Conservation (phyloP, 1,140 invertebrate species). For the Babylonia areolata region DNA sequence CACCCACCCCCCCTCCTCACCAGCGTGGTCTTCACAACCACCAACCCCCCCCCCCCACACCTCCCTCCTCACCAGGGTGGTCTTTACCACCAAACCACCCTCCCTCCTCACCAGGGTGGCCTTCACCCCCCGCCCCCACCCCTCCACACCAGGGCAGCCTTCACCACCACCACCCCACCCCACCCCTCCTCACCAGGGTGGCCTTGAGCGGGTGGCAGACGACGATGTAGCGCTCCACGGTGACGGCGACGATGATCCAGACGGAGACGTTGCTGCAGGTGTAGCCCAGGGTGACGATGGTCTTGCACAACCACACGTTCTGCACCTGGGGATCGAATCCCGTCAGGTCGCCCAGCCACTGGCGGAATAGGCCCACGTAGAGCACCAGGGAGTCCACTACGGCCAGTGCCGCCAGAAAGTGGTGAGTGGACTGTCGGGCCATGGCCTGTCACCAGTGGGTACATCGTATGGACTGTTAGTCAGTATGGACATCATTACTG, state of each 20-base stretch:
- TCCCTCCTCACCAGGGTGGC: too few relatives aligned
- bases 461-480: too few relatives aligned
- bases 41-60: not conserved
- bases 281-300: constrained; percentile 65
- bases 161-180: too few relatives aligned
- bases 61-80: too few relatives aligned
- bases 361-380: constrained; percentile 65
- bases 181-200: constrained; percentile 29
- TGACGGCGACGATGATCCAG: constrained; percentile 75
- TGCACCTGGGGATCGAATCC: constrained; percentile 56
- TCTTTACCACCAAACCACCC: too few relatives aligned
- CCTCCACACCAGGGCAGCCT: not conserved
- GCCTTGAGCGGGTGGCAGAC: constrained; percentile 70
- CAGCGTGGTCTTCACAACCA: too few relatives aligned
- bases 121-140: too few relatives aligned
- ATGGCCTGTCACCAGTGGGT: constrained; percentile 42
- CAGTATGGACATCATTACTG: too few relatives aligned
- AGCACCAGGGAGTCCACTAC: constrained; percentile 69
- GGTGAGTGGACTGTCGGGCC: constrained; percentile 62
- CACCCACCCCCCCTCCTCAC: not conserved
- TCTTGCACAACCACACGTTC: constrained; percentile 66
- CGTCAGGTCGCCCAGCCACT: constrained; percentile 68
- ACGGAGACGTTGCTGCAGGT: constrained; percentile 70
- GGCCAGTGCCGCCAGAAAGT: constrained; percentile 67
- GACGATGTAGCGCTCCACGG: constrained; percentile 72